A percentile compares a stretch with the other conserved stretches of the same genome.
Conservation (phyloP, 2,113 vertebrate genomes). For the Nematolebias whitei region DNA sequence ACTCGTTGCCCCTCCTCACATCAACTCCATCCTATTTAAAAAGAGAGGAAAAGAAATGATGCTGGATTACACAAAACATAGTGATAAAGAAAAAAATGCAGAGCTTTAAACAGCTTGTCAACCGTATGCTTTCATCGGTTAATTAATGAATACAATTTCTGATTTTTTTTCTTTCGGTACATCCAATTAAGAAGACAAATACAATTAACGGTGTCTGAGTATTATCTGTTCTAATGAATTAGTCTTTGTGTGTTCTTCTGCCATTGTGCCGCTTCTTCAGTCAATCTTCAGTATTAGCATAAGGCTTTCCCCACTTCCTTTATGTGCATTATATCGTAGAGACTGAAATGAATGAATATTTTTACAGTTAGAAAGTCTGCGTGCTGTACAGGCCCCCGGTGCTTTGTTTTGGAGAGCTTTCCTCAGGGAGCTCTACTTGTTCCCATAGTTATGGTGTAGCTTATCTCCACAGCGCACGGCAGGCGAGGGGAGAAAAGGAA, state of each 20-base stretch:
- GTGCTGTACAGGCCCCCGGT: slow-evolving; percentile 27
- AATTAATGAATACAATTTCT: slow-evolving; percentile 77
- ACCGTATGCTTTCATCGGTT: slow-evolving; percentile 67
- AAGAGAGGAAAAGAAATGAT: slow-evolving; percentile 25
- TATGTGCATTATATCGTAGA: slow-evolving; percentile 45
- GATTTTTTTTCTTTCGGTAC: slow-evolving; percentile 53
- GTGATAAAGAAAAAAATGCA: slow-evolving; percentile 29
- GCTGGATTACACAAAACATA: slow-evolving; percentile 48
- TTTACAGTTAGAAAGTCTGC: slow-evolving; percentile 36
- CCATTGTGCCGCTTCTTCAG: slow-evolving; percentile 57
- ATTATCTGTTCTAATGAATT: slow-evolving; percentile 79
- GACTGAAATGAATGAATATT: slow-evolving; percentile 33
- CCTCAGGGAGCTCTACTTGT: slow-evolving; percentile 54
- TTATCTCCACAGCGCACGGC: slow-evolving; percentile 62
- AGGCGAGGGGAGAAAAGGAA: slow-evolving; percentile 26
- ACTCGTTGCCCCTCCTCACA: slow-evolving; percentile 42
- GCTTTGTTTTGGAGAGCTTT: slow-evolving; percentile 57
- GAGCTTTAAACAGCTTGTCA: slow-evolving; percentile 52
- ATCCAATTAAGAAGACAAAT: slow-evolving; percentile 77
- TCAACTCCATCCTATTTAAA: slow-evolving; percentile 54
- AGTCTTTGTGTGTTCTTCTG: slow-evolving; percentile 67
- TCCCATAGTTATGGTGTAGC: slow-evolving; percentile 49
- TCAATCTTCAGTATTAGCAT: slow-evolving; percentile 59
- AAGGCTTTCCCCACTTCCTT: slow-evolving; percentile 52
- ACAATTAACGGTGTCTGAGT: slow-evolving; percentile 76